phyloP scores from a whole-genome alignment of 1,140 invertebrate genomes.

The Drosophila kepulauana region DNA sequence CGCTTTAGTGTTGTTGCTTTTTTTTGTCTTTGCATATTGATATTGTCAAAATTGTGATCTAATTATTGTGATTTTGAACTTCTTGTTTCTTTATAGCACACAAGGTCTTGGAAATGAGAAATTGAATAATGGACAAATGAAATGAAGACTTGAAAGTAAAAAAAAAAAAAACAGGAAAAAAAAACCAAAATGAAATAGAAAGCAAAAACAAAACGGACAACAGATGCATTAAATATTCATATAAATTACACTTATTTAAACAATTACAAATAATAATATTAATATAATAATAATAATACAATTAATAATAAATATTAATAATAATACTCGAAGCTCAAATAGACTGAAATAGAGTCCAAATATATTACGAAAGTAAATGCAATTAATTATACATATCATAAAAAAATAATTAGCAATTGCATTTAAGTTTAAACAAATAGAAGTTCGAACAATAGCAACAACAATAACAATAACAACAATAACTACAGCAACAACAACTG shows the following conservation, averaged over 20 bases:
- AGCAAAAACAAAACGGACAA: constrained; percentile 21
- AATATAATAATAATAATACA: constrained; percentile 42
- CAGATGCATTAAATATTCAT: constrained; percentile 41
- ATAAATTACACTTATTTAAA: constrained; percentile 22
- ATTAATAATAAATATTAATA: constrained; percentile 52
- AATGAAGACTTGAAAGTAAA: constrained; percentile 18
- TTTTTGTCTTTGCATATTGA: too few species aligned
- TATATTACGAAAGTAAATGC: constrained; percentile 69
- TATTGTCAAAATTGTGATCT: too few species aligned
- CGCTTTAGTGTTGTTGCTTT: too few species aligned
- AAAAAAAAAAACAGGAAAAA: constrained; percentile 7
- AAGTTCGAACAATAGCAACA: constrained; percentile 35
- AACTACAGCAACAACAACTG: constrained; percentile 20
- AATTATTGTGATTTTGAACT: constrained; percentile 17
- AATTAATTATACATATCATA: constrained; percentile 80
- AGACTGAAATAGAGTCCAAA: constrained; percentile 85
- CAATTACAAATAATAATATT: constrained; percentile 14
- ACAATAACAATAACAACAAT: constrained; percentile 16
- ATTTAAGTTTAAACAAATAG: constrained; percentile 67
- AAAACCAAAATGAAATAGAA: constrained; percentile 10
- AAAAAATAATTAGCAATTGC: constrained; percentile 80
- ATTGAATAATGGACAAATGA: constrained; percentile 30
- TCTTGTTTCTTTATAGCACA: constrained; percentile 46
- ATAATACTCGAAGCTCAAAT: constrained; percentile 80
- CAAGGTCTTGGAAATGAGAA: constrained; percentile 31